Base-by-base conservation (phyloP, 2,797 vertebrate species). In the Gadopsis bispinosus region DNA sequence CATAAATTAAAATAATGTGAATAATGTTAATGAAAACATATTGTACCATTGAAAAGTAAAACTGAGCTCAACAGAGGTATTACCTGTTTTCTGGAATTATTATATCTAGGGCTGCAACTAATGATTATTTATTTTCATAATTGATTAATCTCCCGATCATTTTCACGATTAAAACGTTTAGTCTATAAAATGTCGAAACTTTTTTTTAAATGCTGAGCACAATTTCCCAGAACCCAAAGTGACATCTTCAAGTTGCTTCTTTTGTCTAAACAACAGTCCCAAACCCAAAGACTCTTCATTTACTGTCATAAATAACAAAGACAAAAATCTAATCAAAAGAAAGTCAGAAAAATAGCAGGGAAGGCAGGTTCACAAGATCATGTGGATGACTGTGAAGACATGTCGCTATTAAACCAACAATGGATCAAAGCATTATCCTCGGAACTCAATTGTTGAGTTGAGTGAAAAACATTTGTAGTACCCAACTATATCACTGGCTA, bases 321-420 rank as follows among this genome's bases (percentile, higher is more conserved):
- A 37, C 9, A 37, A 37, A 26, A 26, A 26, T 26, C 26, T 26
- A 60, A 41, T 61, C 1, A 54, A 16, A 47, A 68, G 33, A 63
- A 56, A n/a, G 22, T 47, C n/a, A n/a, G 64, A 59, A 59, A 69
- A 65, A 65, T 29, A 37, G 14, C 19, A 6, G 20, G 41, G 65
- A 73, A 37, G 70, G 61, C 10, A 29, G 31, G 45, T 75, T 75
- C 33, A 58, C 33, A 20, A 45, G 22, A 54, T 66, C 20, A 31
- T 48, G 33, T 20, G 29, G 45, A n/a, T 51, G 68, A 69, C n/a
- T 61, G 22, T 45, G 39, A n/a, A 6, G 31, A 29, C 17, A 50
- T 26, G 22, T 16, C 17, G 17, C 29, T 11, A 19, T 60, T 51
- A 31, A 41, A 59, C n/a, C 11, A 41, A 20, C 4, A 22, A 39